Base-by-base conservation (phyloP, 1,140 invertebrate genomes). In the Muscidifurax raptorellus region DNA sequence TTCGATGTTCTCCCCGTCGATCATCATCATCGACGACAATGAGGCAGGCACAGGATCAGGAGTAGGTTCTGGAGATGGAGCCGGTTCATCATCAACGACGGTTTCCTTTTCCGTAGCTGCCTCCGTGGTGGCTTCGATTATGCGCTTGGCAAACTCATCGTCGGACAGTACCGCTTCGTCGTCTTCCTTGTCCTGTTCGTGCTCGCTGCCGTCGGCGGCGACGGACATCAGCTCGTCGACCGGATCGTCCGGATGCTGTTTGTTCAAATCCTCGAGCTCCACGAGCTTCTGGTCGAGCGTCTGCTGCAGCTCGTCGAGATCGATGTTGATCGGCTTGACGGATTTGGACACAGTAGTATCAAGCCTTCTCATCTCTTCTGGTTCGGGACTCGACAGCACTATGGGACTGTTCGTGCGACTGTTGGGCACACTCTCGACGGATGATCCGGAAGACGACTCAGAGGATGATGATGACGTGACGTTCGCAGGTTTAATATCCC, bases 181-280 rank as follows among this genome's bases (percentile, higher is more conserved):
- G 4, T 77, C 40, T 15, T 83, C 82, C 27, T 71, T 78, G 27
- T 13, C 28, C 30, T 83, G 32, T 1, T 32, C 2, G 0, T 28
- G 30, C 6, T 71, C 75, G 5, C 25, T 12, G 0, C 25, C 10
- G 0, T 74, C 47, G 2, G 36, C 77, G 1, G n/a, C 4, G 6
- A 47, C 69, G 12, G 66, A 22, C 0, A 36, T 9, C 1, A 72
- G 25, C 0, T 77, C 75, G 22, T 59, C 22, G 12, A 66, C 80
- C n/a, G 59, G 25, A 1, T 84, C 83, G 2, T 90, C 86, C 18
- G 71, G 81, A 71, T 80, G 86, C 15, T 85, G 77, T 66, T 85
- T 86, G 32, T 87, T 87, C 25, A 74, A 76, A 32, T 88, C 89
- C 30, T 86, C 84, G 12, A 81, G 47, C n/a, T 86, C 86, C 10